phyloP scores from a whole-genome alignment of 2,888 invertebrate genomes.

The Gandaritis pyraliata region DNA sequence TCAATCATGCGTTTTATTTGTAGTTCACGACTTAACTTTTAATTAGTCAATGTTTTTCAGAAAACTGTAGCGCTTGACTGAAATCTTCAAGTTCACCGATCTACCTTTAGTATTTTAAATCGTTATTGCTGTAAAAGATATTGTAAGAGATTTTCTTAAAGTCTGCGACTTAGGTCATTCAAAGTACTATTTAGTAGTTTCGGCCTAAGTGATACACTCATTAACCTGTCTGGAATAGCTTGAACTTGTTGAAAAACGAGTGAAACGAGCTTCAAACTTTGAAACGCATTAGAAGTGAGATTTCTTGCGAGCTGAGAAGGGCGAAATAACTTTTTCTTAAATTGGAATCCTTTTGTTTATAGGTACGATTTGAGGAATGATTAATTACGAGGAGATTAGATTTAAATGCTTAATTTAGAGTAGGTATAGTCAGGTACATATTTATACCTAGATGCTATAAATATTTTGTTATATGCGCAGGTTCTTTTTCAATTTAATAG shows the following conservation, averaged over 20 bases:
- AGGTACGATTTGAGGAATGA: constrained; percentile 3
- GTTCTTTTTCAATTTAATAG: too few species aligned
- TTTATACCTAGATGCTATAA: too few species aligned
- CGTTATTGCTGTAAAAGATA: background rate
- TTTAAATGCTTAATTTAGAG: background rate
- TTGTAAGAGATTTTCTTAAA: background rate
- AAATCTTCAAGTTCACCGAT: too few species aligned
- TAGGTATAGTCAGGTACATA: too few species aligned
- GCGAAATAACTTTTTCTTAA: constrained; percentile 15
- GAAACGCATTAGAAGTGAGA: constrained; percentile 28
- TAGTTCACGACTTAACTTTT: background rate
- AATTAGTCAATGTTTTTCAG: background rate
- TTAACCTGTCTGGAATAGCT: constrained; percentile 43
- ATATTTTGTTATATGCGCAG: too few species aligned
- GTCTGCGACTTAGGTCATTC: background rate
- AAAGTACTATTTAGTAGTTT: constrained; percentile 19
- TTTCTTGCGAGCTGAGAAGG: constrained; percentile 21
- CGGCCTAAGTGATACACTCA: constrained; percentile 39
- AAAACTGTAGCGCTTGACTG: too few species aligned
- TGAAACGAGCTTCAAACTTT: constrained; percentile 19
- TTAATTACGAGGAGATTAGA: constrained; percentile 1
- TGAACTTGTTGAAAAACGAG: constrained; percentile 34
- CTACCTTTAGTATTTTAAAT: too few species aligned
- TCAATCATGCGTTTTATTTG: constrained; percentile 1
- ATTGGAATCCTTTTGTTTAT: constrained; percentile 21